Percentiles rank a stretch among this genome's conserved stretches.
Evolutionary conservation across 2,113 vertebrate species (phyloP).

Genomic region (Ciconia stormi): DNA sequence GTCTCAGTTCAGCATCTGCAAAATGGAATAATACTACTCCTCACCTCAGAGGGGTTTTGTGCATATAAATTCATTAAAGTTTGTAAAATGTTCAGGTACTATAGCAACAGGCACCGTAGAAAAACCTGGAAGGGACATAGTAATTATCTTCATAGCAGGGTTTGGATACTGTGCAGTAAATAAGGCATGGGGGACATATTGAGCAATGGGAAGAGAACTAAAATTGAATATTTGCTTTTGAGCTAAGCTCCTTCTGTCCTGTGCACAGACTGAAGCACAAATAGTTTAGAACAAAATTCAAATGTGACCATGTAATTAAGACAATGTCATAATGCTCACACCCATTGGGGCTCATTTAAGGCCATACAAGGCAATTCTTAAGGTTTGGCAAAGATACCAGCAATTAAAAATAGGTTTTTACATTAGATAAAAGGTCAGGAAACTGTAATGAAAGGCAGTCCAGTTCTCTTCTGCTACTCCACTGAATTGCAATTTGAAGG

Average conservation of each 20-base stretch:
- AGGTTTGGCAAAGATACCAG: constrained; percentile 48
- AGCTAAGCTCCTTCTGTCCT: constrained; percentile 57
- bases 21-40: background rate
- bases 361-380: constrained; percentile 36
- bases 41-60: background rate
- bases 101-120: constrained; percentile 16
- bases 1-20: background rate
- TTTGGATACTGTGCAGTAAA: constrained; percentile 42
- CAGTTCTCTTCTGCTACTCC: constrained; percentile 40
- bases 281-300: constrained; percentile 51
- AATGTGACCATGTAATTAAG: constrained; percentile 46
- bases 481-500: constrained; percentile 48
- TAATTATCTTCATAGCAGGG: constrained; percentile 46
- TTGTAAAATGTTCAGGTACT: constrained; percentile 48
- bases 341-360: constrained; percentile 28
- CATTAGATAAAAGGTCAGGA: constrained; percentile 61
- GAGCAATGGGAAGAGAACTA: constrained; percentile 44
- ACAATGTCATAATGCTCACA: constrained; percentile 36
- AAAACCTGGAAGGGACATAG: constrained; percentile 49
- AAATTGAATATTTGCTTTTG: constrained; percentile 54
- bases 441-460: constrained; percentile 40
- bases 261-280: constrained; percentile 26
- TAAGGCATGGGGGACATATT: constrained; percentile 55
- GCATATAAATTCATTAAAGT: constrained; percentile 53
- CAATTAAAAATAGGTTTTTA: constrained; percentile 56